Evolutionary conservation across 2,888 invertebrate genomes (phyloP).

Genomic region (Aproaerema taeniolella): DNA sequence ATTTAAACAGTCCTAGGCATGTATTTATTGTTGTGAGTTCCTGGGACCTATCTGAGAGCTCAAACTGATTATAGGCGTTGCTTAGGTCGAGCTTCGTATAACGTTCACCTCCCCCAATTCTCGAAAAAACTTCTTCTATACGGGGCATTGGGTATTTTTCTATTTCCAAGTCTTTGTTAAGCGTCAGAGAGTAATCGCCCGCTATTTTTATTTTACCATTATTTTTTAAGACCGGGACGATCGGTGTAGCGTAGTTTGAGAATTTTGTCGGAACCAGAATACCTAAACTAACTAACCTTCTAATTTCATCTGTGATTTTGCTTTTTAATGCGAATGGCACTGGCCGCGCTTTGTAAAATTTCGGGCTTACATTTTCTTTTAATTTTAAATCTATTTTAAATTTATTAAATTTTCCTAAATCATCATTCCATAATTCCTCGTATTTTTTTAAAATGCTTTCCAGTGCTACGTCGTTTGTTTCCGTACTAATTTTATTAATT

Average conservation of each 20-base stretch:
- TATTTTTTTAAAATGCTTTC: background rate
- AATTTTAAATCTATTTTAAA: constrained; percentile 1
- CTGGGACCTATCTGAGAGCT: background rate
- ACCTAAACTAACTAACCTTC: constrained; percentile 19
- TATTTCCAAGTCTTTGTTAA: constrained; percentile 24
- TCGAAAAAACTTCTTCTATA: constrained; percentile 23
- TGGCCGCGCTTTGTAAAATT: constrained; percentile 24
- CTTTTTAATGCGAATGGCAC: constrained; percentile 27
- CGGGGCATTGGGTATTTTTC: constrained; percentile 18
- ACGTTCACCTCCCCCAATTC: constrained; percentile 12
- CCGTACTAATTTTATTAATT: background rate
- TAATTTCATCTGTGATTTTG: constrained; percentile 25
- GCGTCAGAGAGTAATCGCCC: constrained; percentile 21
- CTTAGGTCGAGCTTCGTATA: constrained; percentile 8
- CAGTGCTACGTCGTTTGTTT: background rate
- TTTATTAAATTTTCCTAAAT: constrained; percentile 15
- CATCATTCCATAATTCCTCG: background rate
- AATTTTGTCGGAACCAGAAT: constrained; percentile 23
- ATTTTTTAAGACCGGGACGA: constrained; percentile 22
- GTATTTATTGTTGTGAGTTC: constrained; percentile 12
- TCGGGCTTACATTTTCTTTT: background rate
- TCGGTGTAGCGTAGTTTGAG: constrained; percentile 23
- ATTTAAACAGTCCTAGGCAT: constrained; percentile 27
- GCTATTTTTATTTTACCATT: constrained; percentile 19
- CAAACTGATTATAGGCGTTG: constrained; percentile 4